Conservation (phyloP, 2,113 vertebrate genomes). For the Lichenostomus cassidix region DNA sequence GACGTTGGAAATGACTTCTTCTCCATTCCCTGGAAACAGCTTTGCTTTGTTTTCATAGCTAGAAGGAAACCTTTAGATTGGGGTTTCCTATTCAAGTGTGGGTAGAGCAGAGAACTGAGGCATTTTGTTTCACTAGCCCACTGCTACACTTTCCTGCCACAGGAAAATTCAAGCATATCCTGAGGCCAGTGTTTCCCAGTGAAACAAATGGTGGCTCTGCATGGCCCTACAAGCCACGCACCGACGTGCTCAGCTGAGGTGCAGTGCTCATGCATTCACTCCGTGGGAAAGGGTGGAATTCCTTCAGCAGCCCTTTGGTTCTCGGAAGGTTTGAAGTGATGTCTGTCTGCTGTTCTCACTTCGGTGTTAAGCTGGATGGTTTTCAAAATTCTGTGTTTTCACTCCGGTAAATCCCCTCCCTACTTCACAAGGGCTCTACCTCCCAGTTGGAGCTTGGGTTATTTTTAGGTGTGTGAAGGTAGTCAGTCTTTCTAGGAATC, state of each 20-base stretch:
- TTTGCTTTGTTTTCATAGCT: slow-evolving; percentile 18
- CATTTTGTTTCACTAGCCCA: neutral
- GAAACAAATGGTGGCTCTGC: neutral
- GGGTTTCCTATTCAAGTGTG: neutral
- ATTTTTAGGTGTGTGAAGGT: neutral
- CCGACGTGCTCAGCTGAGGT: neutral
- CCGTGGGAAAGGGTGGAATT: neutral
- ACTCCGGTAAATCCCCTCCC: neutral
- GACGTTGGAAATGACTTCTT: neutral
- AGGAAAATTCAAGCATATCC: neutral
- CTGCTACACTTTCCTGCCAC: neutral
- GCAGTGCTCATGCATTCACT: neutral
- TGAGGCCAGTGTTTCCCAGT: neutral
- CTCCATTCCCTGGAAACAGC: neutral
- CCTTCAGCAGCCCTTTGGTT: neutral
- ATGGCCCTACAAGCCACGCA: neutral
- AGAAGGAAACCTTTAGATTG: neutral
- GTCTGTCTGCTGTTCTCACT: neutral
- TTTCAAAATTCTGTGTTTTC: slow-evolving; percentile 2
- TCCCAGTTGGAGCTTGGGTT: neutral
- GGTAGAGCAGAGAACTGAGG: neutral
- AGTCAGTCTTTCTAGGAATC: slow-evolving; percentile 21
- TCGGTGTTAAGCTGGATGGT: neutral
- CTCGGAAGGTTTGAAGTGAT: neutral
- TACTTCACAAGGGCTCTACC: neutral